Percentiles rank a stretch among this genome's conserved stretches.
Conservation (phyloP, 2,888 invertebrate species). For the Siphonodentalium dalli region DNA sequence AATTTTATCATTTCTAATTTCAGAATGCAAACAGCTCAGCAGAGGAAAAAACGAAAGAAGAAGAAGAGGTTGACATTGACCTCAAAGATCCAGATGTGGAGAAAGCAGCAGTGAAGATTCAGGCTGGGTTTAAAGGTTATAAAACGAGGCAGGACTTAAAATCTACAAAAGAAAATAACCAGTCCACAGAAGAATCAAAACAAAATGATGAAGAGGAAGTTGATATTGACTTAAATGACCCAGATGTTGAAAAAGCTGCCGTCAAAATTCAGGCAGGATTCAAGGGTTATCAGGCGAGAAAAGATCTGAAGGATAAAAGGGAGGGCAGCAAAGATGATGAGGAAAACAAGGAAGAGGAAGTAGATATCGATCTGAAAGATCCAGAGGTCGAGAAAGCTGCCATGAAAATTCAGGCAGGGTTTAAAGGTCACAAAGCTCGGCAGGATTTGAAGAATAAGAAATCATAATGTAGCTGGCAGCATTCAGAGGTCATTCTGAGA, state of each 20-base stretch:
- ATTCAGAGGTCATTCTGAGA: too few species aligned
- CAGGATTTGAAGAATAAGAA: constrained; percentile 37
- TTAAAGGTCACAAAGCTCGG: constrained; percentile 49
- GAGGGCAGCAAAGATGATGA: constrained; percentile 36
- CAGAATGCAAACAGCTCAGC: too few species aligned
- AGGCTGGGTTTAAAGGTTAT: constrained; percentile 56
- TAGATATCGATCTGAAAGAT: constrained; percentile 58
- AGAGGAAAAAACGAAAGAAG: constrained; percentile 25
- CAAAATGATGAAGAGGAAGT: constrained; percentile 43
- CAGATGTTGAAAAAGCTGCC: constrained; percentile 58
- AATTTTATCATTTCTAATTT: too few species aligned
- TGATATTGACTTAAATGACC: constrained; percentile 59
- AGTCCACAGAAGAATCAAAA: background rate
- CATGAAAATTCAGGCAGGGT: constrained; percentile 59
- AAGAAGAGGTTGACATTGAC: constrained; percentile 58
- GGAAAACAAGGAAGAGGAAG: constrained; percentile 38
- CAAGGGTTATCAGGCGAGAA: constrained; percentile 48
- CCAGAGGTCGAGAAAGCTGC: constrained; percentile 59
- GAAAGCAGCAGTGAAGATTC: constrained; percentile 60
- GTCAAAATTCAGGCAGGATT: constrained; percentile 60
- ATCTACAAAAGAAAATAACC: background rate
- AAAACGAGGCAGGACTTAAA: constrained; percentile 43
- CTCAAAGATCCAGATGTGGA: constrained; percentile 58
- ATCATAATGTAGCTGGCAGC: too few species aligned
- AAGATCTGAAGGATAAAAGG: constrained; percentile 35